Conservation (phyloP, 1,140 invertebrate genomes). For the Metopolophium dirhodum region DNA sequence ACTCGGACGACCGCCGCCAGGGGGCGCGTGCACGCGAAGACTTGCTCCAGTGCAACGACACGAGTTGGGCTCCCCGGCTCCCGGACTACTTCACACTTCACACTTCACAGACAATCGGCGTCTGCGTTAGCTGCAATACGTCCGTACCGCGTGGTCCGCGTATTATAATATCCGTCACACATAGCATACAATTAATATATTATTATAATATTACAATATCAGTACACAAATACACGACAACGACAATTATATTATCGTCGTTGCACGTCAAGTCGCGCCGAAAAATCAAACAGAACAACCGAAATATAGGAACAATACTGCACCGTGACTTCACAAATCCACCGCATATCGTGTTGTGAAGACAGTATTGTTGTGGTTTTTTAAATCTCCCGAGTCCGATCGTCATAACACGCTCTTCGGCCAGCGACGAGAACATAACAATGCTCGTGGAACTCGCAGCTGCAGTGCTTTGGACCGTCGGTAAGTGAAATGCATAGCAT, state of each 20-base stretch:
- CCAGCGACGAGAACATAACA: background rate
- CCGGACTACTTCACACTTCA: background rate
- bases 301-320: background rate
- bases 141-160: background rate
- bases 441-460: background rate
- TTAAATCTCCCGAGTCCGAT: background rate
- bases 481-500: conserved; percentile 17
- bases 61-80: background rate
- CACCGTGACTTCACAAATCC: no score
- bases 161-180: no score
- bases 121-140: conserved; percentile 22
- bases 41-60: conserved; percentile 36
- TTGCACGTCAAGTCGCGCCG: background rate
- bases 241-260: background rate
- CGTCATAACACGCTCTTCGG: background rate
- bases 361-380: background rate
- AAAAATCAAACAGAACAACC: background rate
- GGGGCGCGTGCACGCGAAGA: background rate
- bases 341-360: background rate
- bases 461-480: background rate
- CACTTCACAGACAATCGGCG: conserved; percentile 38
- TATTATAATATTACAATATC: background rate
- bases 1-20: conserved; percentile 4
- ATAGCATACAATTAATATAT: background rate
- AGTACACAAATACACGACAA: background rate